Percentiles rank a stretch among this genome's conserved stretches.
phyloP scores from a whole-genome alignment of 1,140 invertebrate species.

The Reticulitermes speratus region DNA sequence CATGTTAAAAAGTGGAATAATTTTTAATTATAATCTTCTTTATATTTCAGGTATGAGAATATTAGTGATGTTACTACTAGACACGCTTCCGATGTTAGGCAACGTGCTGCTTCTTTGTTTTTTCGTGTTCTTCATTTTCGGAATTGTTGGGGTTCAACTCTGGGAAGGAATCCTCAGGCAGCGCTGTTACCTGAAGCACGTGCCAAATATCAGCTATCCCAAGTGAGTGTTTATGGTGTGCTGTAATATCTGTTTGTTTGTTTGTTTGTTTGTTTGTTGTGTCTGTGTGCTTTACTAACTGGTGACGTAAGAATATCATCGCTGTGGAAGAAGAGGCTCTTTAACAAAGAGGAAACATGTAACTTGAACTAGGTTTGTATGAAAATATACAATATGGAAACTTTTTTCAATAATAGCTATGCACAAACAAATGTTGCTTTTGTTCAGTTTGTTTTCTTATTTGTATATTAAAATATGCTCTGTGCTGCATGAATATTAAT shows the following conservation, averaged over 20 bases:
- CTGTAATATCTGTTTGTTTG: background rate
- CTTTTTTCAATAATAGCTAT: too few species aligned
- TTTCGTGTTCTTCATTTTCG: conserved; percentile 99
- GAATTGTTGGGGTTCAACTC: conserved; percentile 98
- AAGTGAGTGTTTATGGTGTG: conserved; percentile 25
- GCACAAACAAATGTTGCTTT: too few species aligned
- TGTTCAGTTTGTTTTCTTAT: too few species aligned
- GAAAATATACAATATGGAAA: too few species aligned
- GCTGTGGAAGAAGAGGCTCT: too few species aligned
- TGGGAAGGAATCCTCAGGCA: conserved; percentile 97
- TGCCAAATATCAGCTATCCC: conserved; percentile 43
- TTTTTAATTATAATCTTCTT: background rate
- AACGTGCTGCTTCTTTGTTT: conserved; percentile 98
- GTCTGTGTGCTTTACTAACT: too few species aligned
- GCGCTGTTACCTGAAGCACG: conserved; percentile 74
- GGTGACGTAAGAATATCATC: too few species aligned
- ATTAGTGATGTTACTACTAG: conserved; percentile 96
- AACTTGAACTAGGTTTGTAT: too few species aligned
- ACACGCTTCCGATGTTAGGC: conserved; percentile 98
- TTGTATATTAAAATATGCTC: too few species aligned
- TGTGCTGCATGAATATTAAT: too few species aligned
- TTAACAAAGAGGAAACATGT: too few species aligned
- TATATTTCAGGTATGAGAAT: conserved; percentile 88
- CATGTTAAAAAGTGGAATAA: too few species aligned
- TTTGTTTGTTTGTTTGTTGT: background rate